These are phyloP conservation scores for Cryptosula pallasiana DNA, from an alignment of 2,888 invertebrate genomes.

Conservation along the genomic window DNA sequence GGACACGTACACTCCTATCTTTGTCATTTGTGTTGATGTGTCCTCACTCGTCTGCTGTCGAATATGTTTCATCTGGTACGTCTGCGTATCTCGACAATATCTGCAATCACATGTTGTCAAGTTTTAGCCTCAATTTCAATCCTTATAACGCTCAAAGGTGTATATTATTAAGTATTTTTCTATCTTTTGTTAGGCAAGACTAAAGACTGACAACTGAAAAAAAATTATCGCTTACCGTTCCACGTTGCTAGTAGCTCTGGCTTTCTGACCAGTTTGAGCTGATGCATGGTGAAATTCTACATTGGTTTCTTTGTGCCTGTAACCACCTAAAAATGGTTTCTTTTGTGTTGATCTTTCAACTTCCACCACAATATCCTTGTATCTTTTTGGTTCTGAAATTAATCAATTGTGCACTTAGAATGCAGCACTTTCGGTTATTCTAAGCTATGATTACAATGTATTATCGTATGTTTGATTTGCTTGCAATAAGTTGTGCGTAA, in stretches of 20 bases:
- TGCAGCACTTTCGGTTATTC: too few species aligned
- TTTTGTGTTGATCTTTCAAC: conserved; percentile 48
- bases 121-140: background rate
- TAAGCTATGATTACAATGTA: too few species aligned
- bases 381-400: conserved; percentile 25
- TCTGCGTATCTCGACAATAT: conserved; percentile 53
- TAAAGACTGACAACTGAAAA: too few species aligned
- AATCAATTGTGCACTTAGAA: too few species aligned
- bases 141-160: too few species aligned
- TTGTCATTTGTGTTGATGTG: conserved; percentile 54
- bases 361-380: conserved; percentile 50
- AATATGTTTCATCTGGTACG: conserved; percentile 41
- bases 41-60: conserved; percentile 50
- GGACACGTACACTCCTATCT: conserved; percentile 50
- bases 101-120: background rate
- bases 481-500: too few species aligned
- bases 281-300: conserved; percentile 73
- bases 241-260: conserved; percentile 36
- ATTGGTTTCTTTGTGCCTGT: conserved; percentile 66
- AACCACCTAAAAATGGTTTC: conserved; percentile 79
- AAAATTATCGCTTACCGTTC: conserved; percentile 30
- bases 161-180: too few species aligned
- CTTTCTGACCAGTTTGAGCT: conserved; percentile 66
- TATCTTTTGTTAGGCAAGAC: too few species aligned
- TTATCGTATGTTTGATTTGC: too few species aligned